Evolutionary conservation across 2,113 vertebrate genomes (phyloP).

Genomic region (Callopanchax toddi): DNA sequence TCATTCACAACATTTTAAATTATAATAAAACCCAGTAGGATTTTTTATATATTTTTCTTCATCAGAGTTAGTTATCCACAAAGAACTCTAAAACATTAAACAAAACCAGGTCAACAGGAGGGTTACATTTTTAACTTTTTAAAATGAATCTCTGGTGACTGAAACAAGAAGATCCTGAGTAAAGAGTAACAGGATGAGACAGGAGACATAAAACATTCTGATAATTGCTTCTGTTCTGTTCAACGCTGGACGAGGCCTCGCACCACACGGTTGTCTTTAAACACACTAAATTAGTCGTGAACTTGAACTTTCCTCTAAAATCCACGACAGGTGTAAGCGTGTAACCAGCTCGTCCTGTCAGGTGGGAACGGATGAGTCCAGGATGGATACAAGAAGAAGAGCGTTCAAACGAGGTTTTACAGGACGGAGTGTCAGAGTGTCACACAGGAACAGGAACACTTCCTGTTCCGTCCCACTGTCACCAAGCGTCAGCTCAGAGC

Average conservation of each 20-base stretch:
- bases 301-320: not conserved
- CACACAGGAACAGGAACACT: constrained; percentile 18
- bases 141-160: too few relatives aligned
- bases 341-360: constrained; percentile 40
- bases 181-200: not conserved
- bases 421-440: constrained; percentile 22
- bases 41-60: too few relatives aligned
- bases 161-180: too few relatives aligned
- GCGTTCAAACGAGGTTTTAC: constrained; percentile 33
- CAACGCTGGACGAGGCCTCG: not conserved
- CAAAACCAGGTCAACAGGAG: too few relatives aligned
- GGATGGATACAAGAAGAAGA: constrained; percentile 34
- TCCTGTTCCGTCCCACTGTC: constrained; percentile 12
- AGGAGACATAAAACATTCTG: constrained; percentile 17
- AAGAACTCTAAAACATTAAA: too few relatives aligned
- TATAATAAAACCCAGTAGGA: too few relatives aligned
- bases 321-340: constrained; percentile 6
- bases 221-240: constrained; percentile 44
- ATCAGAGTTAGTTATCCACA: too few relatives aligned
- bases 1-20: too few relatives aligned
- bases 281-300: not conserved
- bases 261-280: not conserved
- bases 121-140: too few relatives aligned
- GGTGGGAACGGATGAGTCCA: constrained; percentile 7
- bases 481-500: not conserved